A percentile compares a stretch with the other conserved stretches of the same genome.
Conservation (phyloP, 2,113 vertebrate species). For the Takifugu flavidus region DNA sequence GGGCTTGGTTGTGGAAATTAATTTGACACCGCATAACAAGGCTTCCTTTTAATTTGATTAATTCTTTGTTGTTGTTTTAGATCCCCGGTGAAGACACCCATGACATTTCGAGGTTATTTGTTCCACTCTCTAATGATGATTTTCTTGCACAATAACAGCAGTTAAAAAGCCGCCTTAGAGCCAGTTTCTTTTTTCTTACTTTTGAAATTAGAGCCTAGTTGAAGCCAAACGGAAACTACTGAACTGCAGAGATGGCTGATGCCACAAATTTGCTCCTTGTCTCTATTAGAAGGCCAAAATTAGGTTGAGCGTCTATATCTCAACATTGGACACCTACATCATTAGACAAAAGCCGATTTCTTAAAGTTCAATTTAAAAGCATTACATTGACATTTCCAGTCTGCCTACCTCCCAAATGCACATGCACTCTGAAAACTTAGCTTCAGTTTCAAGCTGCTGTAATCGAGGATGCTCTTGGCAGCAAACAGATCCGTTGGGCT, state of each 20-base stretch:
- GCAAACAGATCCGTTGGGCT: slow-evolving; percentile 23
- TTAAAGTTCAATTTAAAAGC: too few relatives aligned
- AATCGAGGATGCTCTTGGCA: slow-evolving; percentile 39
- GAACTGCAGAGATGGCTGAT: slow-evolving; percentile 69
- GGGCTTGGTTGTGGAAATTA: slow-evolving; percentile 82
- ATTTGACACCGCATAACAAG: slow-evolving; percentile 82
- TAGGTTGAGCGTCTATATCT: slow-evolving; percentile 38
- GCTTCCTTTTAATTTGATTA: slow-evolving; percentile 84
- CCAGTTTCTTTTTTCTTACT: slow-evolving; percentile 59
- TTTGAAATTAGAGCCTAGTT: slow-evolving; percentile 72
- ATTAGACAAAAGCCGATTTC: not conserved
- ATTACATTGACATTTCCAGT: too few relatives aligned
- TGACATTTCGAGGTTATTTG: slow-evolving; percentile 81
- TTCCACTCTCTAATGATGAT: slow-evolving; percentile 84
- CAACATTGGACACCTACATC: slow-evolving; percentile 10
- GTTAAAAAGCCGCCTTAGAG: slow-evolving; percentile 78
- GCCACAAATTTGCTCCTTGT: slow-evolving; percentile 45
- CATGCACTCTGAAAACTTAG: slow-evolving; percentile 11
- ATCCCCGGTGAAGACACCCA: slow-evolving; percentile 76
- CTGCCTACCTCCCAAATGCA: too few relatives aligned
- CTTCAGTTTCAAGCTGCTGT: slow-evolving; percentile 11
- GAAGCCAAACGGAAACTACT: slow-evolving; percentile 76
- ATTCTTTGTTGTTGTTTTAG: slow-evolving; percentile 82
- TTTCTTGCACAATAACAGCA: slow-evolving; percentile 80
- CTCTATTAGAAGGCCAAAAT: slow-evolving; percentile 42